A percentile compares a stretch with the other conserved stretches of the same genome.
These are phyloP conservation scores for Spongilla lacustris DNA, from an alignment of 37 sponge, comb jelly and placozoan genomes.

Conservation along the genomic window DNA sequence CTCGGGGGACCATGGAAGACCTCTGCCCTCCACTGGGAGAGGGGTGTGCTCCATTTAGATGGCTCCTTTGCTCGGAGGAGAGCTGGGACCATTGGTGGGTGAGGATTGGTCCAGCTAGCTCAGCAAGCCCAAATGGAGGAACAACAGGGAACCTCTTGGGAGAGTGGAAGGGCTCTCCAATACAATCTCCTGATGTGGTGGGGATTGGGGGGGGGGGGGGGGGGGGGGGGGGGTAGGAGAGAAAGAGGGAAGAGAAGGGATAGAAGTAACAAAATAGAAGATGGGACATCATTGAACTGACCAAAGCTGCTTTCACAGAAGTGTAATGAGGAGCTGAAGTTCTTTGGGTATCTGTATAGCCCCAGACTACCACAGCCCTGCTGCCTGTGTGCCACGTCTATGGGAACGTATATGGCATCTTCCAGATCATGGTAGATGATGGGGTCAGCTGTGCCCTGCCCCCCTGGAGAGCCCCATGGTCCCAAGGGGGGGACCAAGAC, in stretches of 20 bases:
- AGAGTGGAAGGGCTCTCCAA: slow-evolving; percentile 54
- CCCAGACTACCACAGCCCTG: slow-evolving; percentile 46
- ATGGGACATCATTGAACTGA: neutral
- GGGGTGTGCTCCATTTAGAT: neutral
- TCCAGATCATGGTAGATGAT: slow-evolving; percentile 6
- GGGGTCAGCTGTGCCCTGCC: neutral
- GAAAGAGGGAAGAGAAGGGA: neutral
- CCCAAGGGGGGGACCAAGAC: neutral
- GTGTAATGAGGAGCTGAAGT: neutral
- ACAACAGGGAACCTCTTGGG: slow-evolving; percentile 55
- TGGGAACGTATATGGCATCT: slow-evolving; percentile 57
- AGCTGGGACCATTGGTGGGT: neutral
- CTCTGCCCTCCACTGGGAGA: neutral
- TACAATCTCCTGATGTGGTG: slow-evolving; percentile 18
- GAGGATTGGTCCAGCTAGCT: slow-evolving; percentile 31
- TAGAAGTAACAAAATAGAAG: neutral
- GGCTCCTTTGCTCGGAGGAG: neutral
- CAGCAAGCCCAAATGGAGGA: slow-evolving; percentile 62
- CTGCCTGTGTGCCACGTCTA: neutral
- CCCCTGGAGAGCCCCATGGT: neutral
- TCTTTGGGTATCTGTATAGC: slow-evolving; percentile 12
- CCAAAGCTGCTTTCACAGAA: slow-evolving; percentile 27
- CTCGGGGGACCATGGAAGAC: neutral
- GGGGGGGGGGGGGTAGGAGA: neutral
- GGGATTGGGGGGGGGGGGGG: neutral